Evolutionary conservation across 2,888 invertebrate species (phyloP).

Genomic region (Hipparchia semele): DNA sequence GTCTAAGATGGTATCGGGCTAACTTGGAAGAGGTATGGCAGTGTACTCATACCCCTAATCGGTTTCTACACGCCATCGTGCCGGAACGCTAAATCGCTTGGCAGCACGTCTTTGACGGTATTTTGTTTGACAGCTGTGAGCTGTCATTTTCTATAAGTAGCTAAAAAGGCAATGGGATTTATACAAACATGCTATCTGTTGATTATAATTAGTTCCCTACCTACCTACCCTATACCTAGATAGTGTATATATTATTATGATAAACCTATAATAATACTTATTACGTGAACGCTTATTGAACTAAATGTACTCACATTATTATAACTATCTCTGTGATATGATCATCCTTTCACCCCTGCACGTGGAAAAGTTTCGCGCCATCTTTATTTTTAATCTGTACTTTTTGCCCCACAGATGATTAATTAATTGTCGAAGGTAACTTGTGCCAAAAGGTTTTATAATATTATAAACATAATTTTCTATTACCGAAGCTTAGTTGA

Average conservation of each 20-base stretch:
- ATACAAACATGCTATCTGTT: not conserved
- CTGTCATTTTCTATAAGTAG: no score
- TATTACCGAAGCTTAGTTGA: not conserved
- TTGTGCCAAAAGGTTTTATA: constrained; percentile 37
- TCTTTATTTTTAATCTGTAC: constrained; percentile 15
- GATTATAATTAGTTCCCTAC: not conserved
- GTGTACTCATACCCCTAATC: no score
- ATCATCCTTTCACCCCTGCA: constrained; percentile 54
- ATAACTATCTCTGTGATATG: constrained; percentile 63
- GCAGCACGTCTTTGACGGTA: no score
- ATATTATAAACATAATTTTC: constrained; percentile 1
- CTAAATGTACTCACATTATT: constrained; percentile 42
- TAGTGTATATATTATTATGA: constrained; percentile 8
- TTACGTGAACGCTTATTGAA: constrained; percentile 26
- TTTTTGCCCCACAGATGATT: not conserved
- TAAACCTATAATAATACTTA: constrained; percentile 1
- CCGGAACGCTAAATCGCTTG: no score
- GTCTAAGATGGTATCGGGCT: no score
- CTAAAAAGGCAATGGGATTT: not conserved
- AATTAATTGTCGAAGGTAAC: constrained; percentile 15
- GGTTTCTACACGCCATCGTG: no score
- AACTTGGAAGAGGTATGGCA: no score
- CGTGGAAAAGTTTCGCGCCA: constrained; percentile 49
- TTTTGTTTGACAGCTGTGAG: no score
- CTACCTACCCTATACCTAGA: not conserved